These are phyloP conservation scores for Hystrix cristata DNA, from an alignment of 2,113 vertebrate genomes.

Conservation along the genomic window DNA sequence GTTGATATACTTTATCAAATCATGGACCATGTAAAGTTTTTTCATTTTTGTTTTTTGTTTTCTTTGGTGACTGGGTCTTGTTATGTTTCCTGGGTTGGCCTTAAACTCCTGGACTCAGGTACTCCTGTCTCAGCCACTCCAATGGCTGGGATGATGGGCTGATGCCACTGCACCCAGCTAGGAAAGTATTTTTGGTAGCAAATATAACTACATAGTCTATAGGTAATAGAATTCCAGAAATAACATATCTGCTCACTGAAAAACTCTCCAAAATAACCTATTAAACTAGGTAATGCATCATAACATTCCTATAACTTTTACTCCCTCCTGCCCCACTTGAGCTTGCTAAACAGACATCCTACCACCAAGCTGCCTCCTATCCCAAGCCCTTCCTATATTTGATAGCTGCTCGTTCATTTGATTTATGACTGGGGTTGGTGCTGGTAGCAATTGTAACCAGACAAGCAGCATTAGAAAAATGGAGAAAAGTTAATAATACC, in stretches of 20 bases:
- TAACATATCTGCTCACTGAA: slow-evolving; percentile 4
- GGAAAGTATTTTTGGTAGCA: neutral
- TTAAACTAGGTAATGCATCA: neutral
- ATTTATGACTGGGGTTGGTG: neutral
- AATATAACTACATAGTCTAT: neutral
- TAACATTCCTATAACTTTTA: neutral
- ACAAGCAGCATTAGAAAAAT: neutral
- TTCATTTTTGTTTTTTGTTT: neutral
- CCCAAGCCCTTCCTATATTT: neutral
- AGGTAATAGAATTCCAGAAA: slow-evolving; percentile 40
- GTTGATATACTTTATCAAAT: slow-evolving; percentile 15
- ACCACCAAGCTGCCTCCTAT: neutral
- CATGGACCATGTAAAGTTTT: neutral
- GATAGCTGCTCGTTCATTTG: neutral
- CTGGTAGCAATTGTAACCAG: neutral
- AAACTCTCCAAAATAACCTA: neutral
- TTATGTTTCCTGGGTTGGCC: neutral
- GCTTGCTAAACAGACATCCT: neutral
- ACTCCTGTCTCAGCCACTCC: neutral
- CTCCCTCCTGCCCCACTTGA: neutral
- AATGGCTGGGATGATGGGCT: neutral
- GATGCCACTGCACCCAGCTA: no score
- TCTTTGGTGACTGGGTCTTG: neutral
- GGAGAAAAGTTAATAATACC: slow-evolving; percentile 23
- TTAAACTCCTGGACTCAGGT: neutral